Evolutionary conservation across 1,140 invertebrate genomes (phyloP).

Genomic region (Temnothorax nylanderi): DNA sequence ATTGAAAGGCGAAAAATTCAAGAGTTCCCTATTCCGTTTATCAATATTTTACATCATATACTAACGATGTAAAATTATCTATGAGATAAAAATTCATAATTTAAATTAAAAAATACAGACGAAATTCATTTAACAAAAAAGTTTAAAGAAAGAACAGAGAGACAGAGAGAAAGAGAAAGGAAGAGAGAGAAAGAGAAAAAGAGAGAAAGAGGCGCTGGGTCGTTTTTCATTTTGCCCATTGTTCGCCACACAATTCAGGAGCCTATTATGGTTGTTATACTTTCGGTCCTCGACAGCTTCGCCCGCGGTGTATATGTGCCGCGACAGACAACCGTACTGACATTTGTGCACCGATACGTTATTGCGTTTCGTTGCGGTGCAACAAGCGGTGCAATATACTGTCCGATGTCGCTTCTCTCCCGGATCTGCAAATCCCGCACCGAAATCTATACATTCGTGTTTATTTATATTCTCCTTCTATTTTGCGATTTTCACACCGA

Average conservation of each 20-base stretch:
- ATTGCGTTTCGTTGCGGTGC: constrained; percentile 72
- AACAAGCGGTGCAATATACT: constrained; percentile 75
- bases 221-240: constrained; percentile 76
- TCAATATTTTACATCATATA: not conserved
- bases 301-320: constrained; percentile 67
- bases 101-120: constrained; percentile 7
- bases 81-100: constrained; percentile 16
- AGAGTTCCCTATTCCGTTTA: not conserved
- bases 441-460: constrained; percentile 60
- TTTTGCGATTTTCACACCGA: constrained; percentile 35
- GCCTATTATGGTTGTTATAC: constrained; percentile 79
- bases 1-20: not conserved
- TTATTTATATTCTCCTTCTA: constrained; percentile 63
- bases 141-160: not conserved
- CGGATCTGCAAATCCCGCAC: constrained; percentile 45
- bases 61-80: not conserved
- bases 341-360: constrained; percentile 75
- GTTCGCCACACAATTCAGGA: constrained; percentile 72
- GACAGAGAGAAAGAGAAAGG: not conserved
- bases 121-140: constrained; percentile 17
- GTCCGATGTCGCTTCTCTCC: constrained; percentile 59
- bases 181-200: not conserved
- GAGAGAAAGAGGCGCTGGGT: not conserved
- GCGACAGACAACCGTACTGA: constrained; percentile 68
- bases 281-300: constrained; percentile 71